Percentiles rank a stretch among this genome's conserved stretches.
Evolutionary conservation across 1,140 invertebrate species (phyloP).

Genomic region (Formica selysi): DNA sequence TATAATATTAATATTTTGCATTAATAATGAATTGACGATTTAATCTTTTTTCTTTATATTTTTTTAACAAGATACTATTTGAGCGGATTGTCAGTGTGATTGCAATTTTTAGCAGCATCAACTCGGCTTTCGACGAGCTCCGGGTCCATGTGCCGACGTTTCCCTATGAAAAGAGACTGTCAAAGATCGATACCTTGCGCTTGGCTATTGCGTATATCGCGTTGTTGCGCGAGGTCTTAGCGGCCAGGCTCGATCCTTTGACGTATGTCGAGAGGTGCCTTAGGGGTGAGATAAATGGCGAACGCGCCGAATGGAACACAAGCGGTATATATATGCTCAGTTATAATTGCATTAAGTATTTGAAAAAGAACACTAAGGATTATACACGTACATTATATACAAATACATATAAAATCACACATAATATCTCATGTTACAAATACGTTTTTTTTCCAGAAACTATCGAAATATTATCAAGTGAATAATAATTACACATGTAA

Average conservation of each 20-base stretch:
- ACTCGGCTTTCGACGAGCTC: constrained; percentile 98
- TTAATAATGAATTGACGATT: not conserved
- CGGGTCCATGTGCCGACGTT: constrained; percentile 98
- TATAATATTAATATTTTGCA: constrained; percentile 1
- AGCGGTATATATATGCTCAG: constrained; percentile 89
- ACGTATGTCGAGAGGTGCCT: constrained; percentile 97
- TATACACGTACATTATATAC: not conserved
- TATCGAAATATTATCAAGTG: not conserved
- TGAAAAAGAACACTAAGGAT: not conserved
- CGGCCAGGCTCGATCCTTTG: constrained; percentile 96
- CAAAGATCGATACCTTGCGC: constrained; percentile 98
- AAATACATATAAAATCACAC: not conserved
- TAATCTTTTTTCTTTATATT: not conserved
- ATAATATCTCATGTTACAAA: not conserved
- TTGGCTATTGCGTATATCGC: constrained; percentile 99
- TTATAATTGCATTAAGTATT: not conserved
- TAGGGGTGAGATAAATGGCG: constrained; percentile 94
- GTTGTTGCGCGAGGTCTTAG: constrained; percentile 95
- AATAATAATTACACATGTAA: not conserved
- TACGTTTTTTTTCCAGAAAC: not conserved
- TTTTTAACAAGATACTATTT: not conserved
- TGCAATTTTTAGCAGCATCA: constrained; percentile 95
- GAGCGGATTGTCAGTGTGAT: constrained; percentile 82
- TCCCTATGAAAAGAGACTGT: constrained; percentile 98
- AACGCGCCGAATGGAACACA: constrained; percentile 97